Conservation (phyloP, 2,888 invertebrate genomes). For the Aphrophora alni region DNA sequence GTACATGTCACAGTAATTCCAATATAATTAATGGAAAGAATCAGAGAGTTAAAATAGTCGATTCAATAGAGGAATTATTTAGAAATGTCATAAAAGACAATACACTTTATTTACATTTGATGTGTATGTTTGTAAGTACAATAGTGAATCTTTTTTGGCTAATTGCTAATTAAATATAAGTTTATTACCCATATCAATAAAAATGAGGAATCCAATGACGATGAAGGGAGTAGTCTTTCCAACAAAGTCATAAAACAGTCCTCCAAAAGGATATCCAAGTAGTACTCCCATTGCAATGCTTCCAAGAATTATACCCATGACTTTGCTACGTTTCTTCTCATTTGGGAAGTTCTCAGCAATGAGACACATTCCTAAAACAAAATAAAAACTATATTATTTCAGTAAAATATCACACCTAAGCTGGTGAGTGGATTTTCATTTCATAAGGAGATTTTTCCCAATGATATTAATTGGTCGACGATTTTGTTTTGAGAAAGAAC, state of each 20-base stretch:
- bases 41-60: too few species aligned
- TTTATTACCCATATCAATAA: slow-evolving; percentile 47
- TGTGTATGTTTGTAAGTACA: too few species aligned
- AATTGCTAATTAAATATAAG: not conserved
- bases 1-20: too few species aligned
- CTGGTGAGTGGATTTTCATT: too few species aligned
- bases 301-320: slow-evolving; percentile 84
- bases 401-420: not conserved
- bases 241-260: slow-evolving; percentile 75
- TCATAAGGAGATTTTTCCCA: too few species aligned
- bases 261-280: slow-evolving; percentile 82
- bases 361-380: slow-evolving; percentile 72
- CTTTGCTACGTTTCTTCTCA: slow-evolving; percentile 59
- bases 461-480: too few species aligned
- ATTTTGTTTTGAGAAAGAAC: too few species aligned
- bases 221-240: slow-evolving; percentile 79
- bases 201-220: slow-evolving; percentile 61
- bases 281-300: slow-evolving; percentile 82
- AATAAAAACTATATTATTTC: slow-evolving; percentile 6
- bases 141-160: too few species aligned
- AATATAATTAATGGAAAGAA: too few species aligned
- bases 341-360: slow-evolving; percentile 68
- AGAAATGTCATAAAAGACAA: too few species aligned
- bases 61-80: too few species aligned
- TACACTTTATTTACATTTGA: too few species aligned